Evolutionary conservation across 1,140 invertebrate species (phyloP), one percentile per base, ranked within the genome.

Genomic region (Drosophila pruinosa): DNA sequence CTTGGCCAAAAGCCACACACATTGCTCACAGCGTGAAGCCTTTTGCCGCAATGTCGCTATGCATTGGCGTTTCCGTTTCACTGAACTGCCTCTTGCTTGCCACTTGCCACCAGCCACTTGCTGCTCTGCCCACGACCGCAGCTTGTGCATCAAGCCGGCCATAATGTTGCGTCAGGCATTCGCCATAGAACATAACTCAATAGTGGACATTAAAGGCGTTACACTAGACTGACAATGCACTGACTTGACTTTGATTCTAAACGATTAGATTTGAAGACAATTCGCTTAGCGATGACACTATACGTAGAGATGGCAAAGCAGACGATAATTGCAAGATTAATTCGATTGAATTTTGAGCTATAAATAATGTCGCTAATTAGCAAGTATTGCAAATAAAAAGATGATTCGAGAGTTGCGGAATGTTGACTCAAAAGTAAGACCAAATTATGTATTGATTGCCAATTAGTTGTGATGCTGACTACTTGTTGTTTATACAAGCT

Each of bases 1-100:
- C 21, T 56, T 59, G 43, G 41, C 21, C 43, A 24, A 50, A 53
- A 70, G 53, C 58, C 74, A 64, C 64, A 76, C 71, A 73, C 73
- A 75, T 43, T 74, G 72, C 45, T 6, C 71, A 63, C 74, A 76
- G 70, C 70, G n/a, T 62, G 71, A 43, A 22, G 71, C 64, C 38
- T 73, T 58, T 63, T 54, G 19, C 45, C 48, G 43, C 43, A 56
- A 28, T 45, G 39, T 41, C 43, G 39, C 34, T 48, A n/a, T 47
- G 39, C 58, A 70, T 54, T 57, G 45, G 22, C 36, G 67, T 65
- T 71, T 68, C 56, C 67, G 67, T 52, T 58, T 68, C 56, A 17
- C 24, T 31, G 47, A 39, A 53, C 36, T 48, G 38, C 54, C 34
- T 21, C 53, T 41, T 58, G 54, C 12, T 12, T 41, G 28, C 47